Evolutionary conservation across 2,113 vertebrate species (phyloP).

Genomic region (Elephas maximus): DNA sequence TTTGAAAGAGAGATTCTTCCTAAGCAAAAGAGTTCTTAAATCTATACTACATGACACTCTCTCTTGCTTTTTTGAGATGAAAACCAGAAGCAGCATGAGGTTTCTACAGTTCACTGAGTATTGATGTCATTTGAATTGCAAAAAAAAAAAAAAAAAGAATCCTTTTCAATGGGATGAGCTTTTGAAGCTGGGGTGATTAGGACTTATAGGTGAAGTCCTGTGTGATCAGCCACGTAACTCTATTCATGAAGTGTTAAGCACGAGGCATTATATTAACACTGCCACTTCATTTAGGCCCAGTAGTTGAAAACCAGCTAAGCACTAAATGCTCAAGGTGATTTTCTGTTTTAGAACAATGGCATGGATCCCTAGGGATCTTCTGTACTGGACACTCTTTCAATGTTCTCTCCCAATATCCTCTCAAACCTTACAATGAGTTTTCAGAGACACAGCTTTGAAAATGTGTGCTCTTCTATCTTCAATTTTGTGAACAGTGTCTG

Average conservation of each 20-base stretch:
- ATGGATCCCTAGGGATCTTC: neutral
- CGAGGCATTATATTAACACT: slow-evolving; percentile 48
- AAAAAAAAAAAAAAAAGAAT: neutral
- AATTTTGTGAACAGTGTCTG: neutral
- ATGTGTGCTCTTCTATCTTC: neutral
- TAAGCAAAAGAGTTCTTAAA: slow-evolving; percentile 67
- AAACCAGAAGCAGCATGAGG: slow-evolving; percentile 44
- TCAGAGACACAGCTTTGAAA: neutral
- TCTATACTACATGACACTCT: slow-evolving; percentile 17
- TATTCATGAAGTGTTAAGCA: slow-evolving; percentile 58
- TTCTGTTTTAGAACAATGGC: slow-evolving; percentile 26
- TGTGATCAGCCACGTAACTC: slow-evolving; percentile 68
- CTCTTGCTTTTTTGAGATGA: slow-evolving; percentile 44
- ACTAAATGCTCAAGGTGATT: slow-evolving; percentile 17
- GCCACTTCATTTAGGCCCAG: slow-evolving; percentile 57
- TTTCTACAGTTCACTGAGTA: slow-evolving; percentile 62
- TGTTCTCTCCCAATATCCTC: neutral
- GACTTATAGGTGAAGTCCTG: slow-evolving; percentile 57
- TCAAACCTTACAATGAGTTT: neutral
- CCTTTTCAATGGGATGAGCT: slow-evolving; percentile 54
- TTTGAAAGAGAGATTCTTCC: slow-evolving; percentile 2
- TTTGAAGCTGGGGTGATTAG: slow-evolving; percentile 63
- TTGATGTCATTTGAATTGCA: slow-evolving; percentile 71
- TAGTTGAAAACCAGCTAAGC: slow-evolving; percentile 76
- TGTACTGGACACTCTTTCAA: neutral